Percentiles rank a stretch among this genome's conserved stretches.
These are phyloP conservation scores for Lydus trimaculatus DNA, from an alignment of 2,888 invertebrate genomes.

Conservation along the genomic window DNA sequence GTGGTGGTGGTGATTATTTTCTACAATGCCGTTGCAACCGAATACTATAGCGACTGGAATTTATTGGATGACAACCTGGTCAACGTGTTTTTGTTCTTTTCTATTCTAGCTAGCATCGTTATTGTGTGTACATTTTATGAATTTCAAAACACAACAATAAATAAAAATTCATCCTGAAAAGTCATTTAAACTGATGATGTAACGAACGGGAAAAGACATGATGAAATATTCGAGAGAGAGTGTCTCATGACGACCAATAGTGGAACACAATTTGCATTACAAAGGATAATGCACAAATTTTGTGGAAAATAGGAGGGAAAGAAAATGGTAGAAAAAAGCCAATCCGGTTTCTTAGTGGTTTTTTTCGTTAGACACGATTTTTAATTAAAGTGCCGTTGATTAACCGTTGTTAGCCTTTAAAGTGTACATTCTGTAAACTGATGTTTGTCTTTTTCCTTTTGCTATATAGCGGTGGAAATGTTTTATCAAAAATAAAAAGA, in stretches of 20 bases:
- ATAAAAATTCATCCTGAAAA: slow-evolving; percentile 34
- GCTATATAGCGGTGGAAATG: background rate
- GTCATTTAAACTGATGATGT: slow-evolving; percentile 12
- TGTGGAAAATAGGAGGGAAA: background rate
- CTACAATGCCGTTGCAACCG: slow-evolving; percentile 33
- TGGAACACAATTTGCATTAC: slow-evolving; percentile 18
- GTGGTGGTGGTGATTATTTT: slow-evolving; percentile 33
- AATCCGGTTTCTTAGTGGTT: background rate
- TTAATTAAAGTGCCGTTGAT: slow-evolving; percentile 5
- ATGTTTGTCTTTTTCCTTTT: background rate
- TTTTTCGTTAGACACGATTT: background rate
- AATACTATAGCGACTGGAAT: slow-evolving; percentile 29
- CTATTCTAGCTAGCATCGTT: background rate
- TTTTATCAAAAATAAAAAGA: background rate
- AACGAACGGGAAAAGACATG: background rate
- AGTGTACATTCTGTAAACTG: background rate
- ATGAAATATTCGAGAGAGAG: slow-evolving; percentile 12
- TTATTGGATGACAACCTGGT: slow-evolving; percentile 25
- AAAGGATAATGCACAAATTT: background rate
- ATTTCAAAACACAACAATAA: slow-evolving; percentile 8
- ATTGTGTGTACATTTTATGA: background rate
- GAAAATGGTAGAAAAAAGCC: background rate
- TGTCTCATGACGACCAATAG: background rate
- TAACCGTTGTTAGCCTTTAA: background rate
- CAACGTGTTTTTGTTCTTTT: background rate